Evolutionary conservation across 2,113 vertebrate species (phyloP), one percentile per base, ranked within the genome.

Genomic region (Scopus umbretta): DNA sequence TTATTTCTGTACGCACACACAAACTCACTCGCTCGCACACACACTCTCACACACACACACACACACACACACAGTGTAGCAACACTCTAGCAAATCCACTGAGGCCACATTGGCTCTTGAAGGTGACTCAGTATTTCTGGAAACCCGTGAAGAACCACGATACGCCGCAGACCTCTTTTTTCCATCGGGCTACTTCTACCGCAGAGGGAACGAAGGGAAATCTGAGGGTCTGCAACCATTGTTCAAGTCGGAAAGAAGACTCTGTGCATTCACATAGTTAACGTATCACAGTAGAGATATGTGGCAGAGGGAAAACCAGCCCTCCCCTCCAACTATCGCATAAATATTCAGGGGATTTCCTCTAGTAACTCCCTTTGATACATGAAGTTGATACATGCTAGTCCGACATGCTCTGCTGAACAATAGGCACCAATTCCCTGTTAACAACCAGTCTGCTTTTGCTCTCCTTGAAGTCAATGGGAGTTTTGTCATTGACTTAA

Each of bases 331-430:
- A 21, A 76, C 71, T 36, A 26, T 14, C 1, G 0, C 55, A 91
- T 95, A 97, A 97, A 96, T 96, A 96, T 95, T 96, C 94, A 92
- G 91, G 93, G 74, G 81, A 91, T 97, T 96, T 97, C 94, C 92
- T 96, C 95, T 36, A 82, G 87, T 95, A 88, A 91, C 67, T 97
- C 93, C 95, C 87, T 97, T 95, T 96, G 93, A 96, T 95, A 70
- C 78, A 47, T 52, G 85, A 78, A 88, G 95, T 88, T 80, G 95
- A 93, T 96, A 91, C 93, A 94, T 38, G 78, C 87, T 80, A 59
- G 93, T 73, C 89, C 0, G 42, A 85, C 87, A 94, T 82, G 96
- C 94, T 92, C 5, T 2, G 94, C 85, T 88, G 89, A 94, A 90
- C 91, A 97, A 70, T 26, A 67, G 5, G 11, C 95, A 97, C 73